These are phyloP conservation scores for Chamaetylas fuelleborni DNA, from an alignment of 2,113 vertebrate species.

Conservation along the genomic window DNA sequence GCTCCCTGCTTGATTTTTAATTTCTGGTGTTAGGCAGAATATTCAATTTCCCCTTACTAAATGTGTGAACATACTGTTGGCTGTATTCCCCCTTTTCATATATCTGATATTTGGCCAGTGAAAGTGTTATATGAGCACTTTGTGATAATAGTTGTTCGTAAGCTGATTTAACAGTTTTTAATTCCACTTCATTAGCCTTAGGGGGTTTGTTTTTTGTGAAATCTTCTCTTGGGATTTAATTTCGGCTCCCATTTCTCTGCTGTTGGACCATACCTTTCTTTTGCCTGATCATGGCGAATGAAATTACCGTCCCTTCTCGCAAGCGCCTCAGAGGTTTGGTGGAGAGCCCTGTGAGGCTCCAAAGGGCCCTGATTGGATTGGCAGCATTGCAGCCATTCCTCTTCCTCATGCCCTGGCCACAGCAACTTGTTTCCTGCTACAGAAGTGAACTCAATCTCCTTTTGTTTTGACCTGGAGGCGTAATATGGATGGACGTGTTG, in stretches of 20 bases:
- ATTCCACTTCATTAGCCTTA: constrained; percentile 69
- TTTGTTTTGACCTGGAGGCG: constrained; percentile 63
- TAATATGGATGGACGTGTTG: constrained; percentile 12
- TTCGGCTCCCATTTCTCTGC: constrained; percentile 44
- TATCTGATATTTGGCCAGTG: constrained; percentile 41
- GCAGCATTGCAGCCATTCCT: constrained; percentile 37
- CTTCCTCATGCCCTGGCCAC: constrained; percentile 21
- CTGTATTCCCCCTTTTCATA: constrained; percentile 46
- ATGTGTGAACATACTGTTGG: constrained; percentile 36
- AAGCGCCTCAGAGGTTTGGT: background rate
- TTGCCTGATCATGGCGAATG: background rate
- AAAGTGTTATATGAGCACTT: constrained; percentile 47
- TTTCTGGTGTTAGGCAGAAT: constrained; percentile 56
- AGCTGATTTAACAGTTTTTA: constrained; percentile 66
- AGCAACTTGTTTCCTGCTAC: constrained; percentile 34
- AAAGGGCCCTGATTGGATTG: constrained; percentile 58
- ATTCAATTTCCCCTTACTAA: constrained; percentile 41
- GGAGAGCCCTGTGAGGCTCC: background rate
- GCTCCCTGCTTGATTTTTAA: constrained; percentile 61
- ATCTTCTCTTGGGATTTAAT: constrained; percentile 45
- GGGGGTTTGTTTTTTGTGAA: constrained; percentile 31
- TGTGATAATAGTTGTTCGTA: constrained; percentile 50
- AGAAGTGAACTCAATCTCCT: constrained; percentile 45
- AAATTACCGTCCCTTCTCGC: constrained; percentile 5
- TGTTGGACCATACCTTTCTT: constrained; percentile 10